Conservation (phyloP, 2,113 vertebrate species). For the Scopus umbretta region DNA sequence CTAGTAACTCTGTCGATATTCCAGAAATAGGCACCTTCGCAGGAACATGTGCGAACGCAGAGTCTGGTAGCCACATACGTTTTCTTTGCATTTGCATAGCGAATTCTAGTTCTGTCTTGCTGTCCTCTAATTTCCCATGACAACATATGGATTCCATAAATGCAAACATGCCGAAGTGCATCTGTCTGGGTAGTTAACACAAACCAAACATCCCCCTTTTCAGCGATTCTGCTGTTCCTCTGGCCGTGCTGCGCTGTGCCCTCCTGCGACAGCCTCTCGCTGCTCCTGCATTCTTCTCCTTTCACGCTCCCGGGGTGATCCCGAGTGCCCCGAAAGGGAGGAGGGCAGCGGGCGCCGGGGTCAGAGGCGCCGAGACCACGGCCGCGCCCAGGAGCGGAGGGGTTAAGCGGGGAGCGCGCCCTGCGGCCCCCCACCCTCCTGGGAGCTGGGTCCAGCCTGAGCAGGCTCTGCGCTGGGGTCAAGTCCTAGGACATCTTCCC, state of each 20-base stretch:
- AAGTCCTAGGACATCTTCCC: constrained; percentile 69
- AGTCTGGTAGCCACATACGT: neutral
- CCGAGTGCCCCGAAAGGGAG: constrained; percentile 13
- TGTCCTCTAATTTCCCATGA: constrained; percentile 72
- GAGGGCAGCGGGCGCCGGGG: neutral
- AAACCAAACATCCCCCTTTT: constrained; percentile 70
- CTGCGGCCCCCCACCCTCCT: neutral
- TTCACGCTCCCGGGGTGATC: constrained; percentile 16
- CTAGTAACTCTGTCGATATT: neutral
- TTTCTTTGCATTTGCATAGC: neutral
- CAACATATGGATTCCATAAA: constrained; percentile 77
- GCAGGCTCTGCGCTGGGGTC: constrained; percentile 67
- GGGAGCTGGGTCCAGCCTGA: constrained; percentile 46
- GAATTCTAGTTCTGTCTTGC: constrained; percentile 50
- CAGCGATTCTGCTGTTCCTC: constrained; percentile 16
- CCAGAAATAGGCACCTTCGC: neutral
- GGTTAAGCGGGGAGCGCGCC: constrained; percentile 60
- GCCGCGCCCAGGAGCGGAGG: constrained; percentile 12
- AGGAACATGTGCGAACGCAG: neutral
- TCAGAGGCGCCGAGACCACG: neutral
- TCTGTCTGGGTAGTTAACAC: constrained; percentile 74
- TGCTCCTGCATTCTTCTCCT: constrained; percentile 15
- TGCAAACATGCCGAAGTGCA: constrained; percentile 74
- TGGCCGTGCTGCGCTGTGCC: constrained; percentile 5
- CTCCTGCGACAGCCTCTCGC: neutral